These are phyloP conservation scores for Oceanodroma tethys DNA, from an alignment of 2,113 vertebrate genomes.

Conservation along the genomic window DNA sequence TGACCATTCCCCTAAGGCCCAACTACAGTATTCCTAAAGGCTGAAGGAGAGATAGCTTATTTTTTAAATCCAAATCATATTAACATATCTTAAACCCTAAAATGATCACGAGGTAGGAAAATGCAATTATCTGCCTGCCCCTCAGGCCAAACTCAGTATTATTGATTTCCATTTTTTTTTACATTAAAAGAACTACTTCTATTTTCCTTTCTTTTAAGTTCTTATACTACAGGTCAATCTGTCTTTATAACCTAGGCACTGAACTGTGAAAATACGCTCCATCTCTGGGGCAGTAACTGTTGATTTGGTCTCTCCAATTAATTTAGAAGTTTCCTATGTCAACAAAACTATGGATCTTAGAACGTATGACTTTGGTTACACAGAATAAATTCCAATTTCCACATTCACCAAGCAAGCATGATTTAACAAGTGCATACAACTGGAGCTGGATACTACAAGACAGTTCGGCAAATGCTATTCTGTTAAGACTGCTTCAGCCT, in stretches of 20 bases:
- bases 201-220: not conserved
- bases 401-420: not conserved
- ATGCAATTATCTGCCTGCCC: not conserved
- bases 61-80: not conserved
- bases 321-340: not conserved
- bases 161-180: not conserved
- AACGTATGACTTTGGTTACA: not conserved
- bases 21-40: not conserved
- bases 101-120: not conserved
- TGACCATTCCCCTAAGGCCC: not conserved
- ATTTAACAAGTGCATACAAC: not conserved
- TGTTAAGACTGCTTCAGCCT: not conserved
- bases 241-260: not conserved
- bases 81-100: not conserved
- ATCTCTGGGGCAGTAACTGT: not conserved
- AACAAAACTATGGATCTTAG: not conserved
- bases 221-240: not conserved
- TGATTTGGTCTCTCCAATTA: not conserved
- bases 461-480: not conserved
- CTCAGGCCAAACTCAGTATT: not conserved
- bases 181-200: not conserved
- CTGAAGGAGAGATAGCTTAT: not conserved
- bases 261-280: not conserved
- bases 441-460: not conserved
- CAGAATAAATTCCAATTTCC: not conserved